These are phyloP conservation scores for Sinohyriopsis cumingii DNA, from an alignment of 2,888 invertebrate genomes.

Conservation along the genomic window DNA sequence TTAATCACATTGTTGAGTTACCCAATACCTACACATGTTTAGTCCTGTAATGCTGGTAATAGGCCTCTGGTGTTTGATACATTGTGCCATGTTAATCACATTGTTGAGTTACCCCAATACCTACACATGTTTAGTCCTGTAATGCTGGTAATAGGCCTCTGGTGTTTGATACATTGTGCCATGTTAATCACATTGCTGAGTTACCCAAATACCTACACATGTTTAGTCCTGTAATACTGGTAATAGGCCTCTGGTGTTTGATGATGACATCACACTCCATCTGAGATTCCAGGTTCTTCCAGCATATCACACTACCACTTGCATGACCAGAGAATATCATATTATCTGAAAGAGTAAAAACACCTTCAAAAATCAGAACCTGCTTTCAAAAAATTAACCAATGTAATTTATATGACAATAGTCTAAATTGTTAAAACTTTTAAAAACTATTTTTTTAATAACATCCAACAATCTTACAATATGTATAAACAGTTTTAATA, in stretches of 20 bases:
- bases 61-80: constrained; percentile 27
- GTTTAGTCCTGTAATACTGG: constrained; percentile 25
- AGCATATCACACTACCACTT: constrained; percentile 35
- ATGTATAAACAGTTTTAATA: too few relatives aligned
- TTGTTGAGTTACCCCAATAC: neutral
- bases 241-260: constrained; percentile 28
- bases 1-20: too few relatives aligned
- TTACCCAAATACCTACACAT: constrained; percentile 16
- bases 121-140: constrained; percentile 29
- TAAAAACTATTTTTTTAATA: neutral
- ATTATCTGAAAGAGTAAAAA: constrained; percentile 26
- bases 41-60: constrained; percentile 30
- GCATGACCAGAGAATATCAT: constrained; percentile 38
- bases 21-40: constrained; percentile 22
- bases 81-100: too few relatives aligned
- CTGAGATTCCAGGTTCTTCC: constrained; percentile 32
- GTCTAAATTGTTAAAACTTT: neutral
- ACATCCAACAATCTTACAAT: too few relatives aligned
- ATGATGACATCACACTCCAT: constrained; percentile 26
- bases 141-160: constrained; percentile 26
- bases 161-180: constrained; percentile 33
- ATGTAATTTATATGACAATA: neutral
- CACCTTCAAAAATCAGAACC: neutral
- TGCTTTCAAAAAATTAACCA: neutral
- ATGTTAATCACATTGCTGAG: too few relatives aligned